Base-by-base conservation (phyloP, 2,888 invertebrate genomes). In the Orthosia gothica region DNA sequence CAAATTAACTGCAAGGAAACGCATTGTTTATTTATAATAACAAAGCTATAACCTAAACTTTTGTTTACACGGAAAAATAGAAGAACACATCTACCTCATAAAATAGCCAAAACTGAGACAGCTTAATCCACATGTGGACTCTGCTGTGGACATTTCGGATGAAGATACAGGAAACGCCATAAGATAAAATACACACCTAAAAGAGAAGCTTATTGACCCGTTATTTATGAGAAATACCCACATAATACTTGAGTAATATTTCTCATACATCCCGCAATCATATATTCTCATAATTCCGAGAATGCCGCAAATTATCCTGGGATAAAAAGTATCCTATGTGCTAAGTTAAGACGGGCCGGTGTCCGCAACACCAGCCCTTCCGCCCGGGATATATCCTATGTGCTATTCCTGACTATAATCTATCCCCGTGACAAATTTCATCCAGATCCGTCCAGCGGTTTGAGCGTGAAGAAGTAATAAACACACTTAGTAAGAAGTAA, bases 181-280 rank as follows among this genome's bases (percentile, higher is more conserved):
- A 58, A 69, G 55, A 69, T 69, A 81, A 85, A 76, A 66, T 80
- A 66, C 55, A 69, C 40, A 64, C 68, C 58, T 67, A 61, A 75
- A 82, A 84, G 57, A 61, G 59, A 63, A 66, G 68, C 68, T 81
- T 82, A 81, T 82, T 82, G 81, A 74, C 64, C 81, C 81, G 68
- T 81, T 81, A 81, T 81, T 81, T 83, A 81, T 75, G 65, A 69
- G 75, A 81, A 82, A 82, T 79, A 81, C 62, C 81, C 82, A 74
- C 75, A 81, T 66, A 80, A 79, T 79, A 64, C 67, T 80, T 69
- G 64, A 71, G 81, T 66, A 68, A 82, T 71, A 82, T 84, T 81
- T 75, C 85, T 76, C 82, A 71, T 80, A 74, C 76, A 76, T 70
- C 68, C 78, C 74, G 66, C 76, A 65, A 74, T 86, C n/a, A n/a